These are phyloP conservation scores for Cyclophora albipunctata DNA, from an alignment of 2,888 invertebrate genomes.

Conservation along the genomic window DNA sequence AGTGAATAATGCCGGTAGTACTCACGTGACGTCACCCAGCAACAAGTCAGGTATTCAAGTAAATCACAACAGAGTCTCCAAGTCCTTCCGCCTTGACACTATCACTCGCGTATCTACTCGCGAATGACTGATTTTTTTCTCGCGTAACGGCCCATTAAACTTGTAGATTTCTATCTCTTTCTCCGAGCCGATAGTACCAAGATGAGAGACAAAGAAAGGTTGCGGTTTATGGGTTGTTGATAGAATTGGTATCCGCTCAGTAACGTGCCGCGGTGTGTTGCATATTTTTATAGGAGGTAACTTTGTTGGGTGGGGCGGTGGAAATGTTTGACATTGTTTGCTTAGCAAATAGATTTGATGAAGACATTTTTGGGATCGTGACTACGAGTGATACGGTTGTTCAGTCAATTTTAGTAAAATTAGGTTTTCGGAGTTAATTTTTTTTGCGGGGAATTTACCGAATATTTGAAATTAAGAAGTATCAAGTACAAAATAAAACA, in stretches of 20 bases:
- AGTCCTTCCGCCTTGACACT: conserved; percentile 65
- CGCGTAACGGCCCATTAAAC: conserved; percentile 75
- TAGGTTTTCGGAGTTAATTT: neutral
- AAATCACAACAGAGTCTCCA: conserved; percentile 43
- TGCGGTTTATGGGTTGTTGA: conserved; percentile 76
- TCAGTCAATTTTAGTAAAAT: neutral
- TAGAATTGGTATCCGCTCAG: conserved; percentile 75
- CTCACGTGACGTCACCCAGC: conserved; percentile 39
- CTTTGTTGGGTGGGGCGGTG: conserved; percentile 44
- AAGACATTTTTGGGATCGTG: neutral
- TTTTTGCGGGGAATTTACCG: neutral
- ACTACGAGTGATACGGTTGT: neutral
- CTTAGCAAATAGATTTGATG: no score
- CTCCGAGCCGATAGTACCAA: conserved; percentile 52
- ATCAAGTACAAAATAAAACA: neutral
- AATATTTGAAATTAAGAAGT: neutral
- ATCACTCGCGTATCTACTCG: conserved; percentile 74
- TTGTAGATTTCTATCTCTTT: conserved; percentile 74
- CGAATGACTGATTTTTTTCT: conserved; percentile 76
- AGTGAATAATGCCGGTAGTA: conserved; percentile 14
- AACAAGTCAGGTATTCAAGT: conserved; percentile 40
- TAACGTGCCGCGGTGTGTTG: conserved; percentile 70
- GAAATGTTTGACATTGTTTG: neutral
- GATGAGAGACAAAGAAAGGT: conserved; percentile 75
- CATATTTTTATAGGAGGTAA: conserved; percentile 63